These are phyloP conservation scores for Oplegnathus fasciatus DNA, from an alignment of 2,113 vertebrate genomes.

Conservation along the genomic window DNA sequence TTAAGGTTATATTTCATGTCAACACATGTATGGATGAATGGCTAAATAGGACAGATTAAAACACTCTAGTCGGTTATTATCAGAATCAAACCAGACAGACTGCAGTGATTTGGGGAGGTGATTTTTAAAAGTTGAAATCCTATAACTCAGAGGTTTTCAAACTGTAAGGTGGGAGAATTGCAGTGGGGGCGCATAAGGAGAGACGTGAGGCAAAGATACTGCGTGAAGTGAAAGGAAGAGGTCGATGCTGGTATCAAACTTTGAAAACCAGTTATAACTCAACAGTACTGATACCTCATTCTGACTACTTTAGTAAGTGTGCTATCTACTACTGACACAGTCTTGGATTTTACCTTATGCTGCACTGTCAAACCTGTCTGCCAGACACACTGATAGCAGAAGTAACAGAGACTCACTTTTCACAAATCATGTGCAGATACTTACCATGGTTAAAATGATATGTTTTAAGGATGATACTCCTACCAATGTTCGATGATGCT, in stretches of 20 bases:
- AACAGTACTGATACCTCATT: background rate
- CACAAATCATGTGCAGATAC: background rate
- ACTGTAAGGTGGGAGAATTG: background rate
- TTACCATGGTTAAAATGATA: background rate
- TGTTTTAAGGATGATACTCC: background rate
- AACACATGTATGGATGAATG: slow-evolving; percentile 55
- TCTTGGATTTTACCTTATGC: background rate
- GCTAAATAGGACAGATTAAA: slow-evolving; percentile 35
- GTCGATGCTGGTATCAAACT: too few species aligned
- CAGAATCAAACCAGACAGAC: background rate
- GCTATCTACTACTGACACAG: background rate
- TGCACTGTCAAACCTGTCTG: background rate
- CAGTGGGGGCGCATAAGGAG: background rate
- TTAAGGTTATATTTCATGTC: slow-evolving; percentile 48
- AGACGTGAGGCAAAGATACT: too few species aligned
- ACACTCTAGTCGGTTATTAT: background rate
- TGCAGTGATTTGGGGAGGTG: background rate
- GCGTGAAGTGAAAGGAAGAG: too few species aligned
- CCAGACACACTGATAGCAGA: too few species aligned
- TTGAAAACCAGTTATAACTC: background rate
- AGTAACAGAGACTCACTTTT: background rate
- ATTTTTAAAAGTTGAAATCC: slow-evolving; percentile 1
- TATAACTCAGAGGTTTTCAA: background rate
- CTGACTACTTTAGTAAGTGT: background rate
- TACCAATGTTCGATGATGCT: background rate